Base-by-base conservation (phyloP, 2,888 invertebrate species). In the Coelinius sp. region DNA sequence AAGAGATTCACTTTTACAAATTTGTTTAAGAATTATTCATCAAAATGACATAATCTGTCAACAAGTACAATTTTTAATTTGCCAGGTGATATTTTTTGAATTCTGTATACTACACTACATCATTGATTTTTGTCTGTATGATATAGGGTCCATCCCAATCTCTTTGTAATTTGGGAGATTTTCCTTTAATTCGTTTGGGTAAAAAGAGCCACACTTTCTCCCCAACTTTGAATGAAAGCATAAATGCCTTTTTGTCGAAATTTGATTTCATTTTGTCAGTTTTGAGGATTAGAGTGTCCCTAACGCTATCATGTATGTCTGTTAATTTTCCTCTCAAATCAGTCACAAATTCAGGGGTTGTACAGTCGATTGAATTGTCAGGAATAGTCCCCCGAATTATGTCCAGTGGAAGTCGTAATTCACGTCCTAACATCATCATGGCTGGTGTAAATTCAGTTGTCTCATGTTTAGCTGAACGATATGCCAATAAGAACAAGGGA, bases 401-500 rank as follows among this genome's bases (percentile, higher is more conserved):
- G 17, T 52, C 49, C 22, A 5, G 0, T 1, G 49, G 59, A 6
- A 53, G 10, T 53, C 53, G 6, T 22, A 44, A 44, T n/a, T 46
- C 49, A 41, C 66, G 46, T 46, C 49, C 27, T n/a, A 27, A n/a
- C 38, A 41, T 56, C 0, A 68, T 14, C 38, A 53, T 68, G 2
- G 68, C 59, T 2, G 56, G 68, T 22, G 63, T 49, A 4, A 22
- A 25, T 0, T 25, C 24, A 1, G 53, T 68, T 0, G 56, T 68
- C 24, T 56, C 68, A 44, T 68, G 68, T 24, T 41, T 27, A 0
- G 68, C 68, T 56, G 68, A 68, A 10, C 68, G 8, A 24, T 68
- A 56, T 25, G 68, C 38, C 20, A 68, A 41, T 14, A 74, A 35
- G 17, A 73, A 71, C 31, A 70, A 31, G 12, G 62, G 75, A 8